Percentiles rank a stretch among this genome's conserved stretches.
Evolutionary conservation across 2,888 invertebrate species (phyloP).

Genomic region (Ecliptopera silaceata): DNA sequence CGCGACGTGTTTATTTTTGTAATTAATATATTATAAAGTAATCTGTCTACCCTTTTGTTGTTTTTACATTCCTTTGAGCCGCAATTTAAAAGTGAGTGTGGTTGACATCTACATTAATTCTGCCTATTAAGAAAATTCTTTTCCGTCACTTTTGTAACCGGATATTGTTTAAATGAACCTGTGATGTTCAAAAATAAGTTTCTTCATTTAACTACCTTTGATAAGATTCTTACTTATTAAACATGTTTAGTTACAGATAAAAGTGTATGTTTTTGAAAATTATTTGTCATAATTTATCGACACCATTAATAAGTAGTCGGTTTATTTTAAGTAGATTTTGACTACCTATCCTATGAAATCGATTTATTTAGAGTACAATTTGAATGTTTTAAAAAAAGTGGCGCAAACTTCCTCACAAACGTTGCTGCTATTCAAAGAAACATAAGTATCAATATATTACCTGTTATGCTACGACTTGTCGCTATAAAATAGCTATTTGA

Average conservation of each 20-base stretch:
- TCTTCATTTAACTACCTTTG: background rate
- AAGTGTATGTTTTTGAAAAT: no score
- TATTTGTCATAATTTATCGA: no score
- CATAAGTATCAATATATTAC: conserved; percentile 6
- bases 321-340: no score
- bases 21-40: background rate
- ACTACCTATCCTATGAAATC: no score
- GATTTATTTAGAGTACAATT: no score
- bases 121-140: background rate
- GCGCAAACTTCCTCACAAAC: background rate
- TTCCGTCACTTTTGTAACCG: background rate
- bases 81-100: background rate
- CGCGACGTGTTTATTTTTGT: no score
- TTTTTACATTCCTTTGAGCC: background rate
- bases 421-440: conserved; percentile 2
- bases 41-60: background rate
- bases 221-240: no score
- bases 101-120: background rate
- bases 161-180: background rate
- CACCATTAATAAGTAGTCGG: no score
- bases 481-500: conserved; percentile 11
- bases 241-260: no score
- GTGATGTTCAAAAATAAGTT: background rate
- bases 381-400: no score
- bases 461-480: conserved; percentile 8